These are phyloP conservation scores for Bugulina stolonifera DNA, from an alignment of 2,888 invertebrate species.

Conservation along the genomic window DNA sequence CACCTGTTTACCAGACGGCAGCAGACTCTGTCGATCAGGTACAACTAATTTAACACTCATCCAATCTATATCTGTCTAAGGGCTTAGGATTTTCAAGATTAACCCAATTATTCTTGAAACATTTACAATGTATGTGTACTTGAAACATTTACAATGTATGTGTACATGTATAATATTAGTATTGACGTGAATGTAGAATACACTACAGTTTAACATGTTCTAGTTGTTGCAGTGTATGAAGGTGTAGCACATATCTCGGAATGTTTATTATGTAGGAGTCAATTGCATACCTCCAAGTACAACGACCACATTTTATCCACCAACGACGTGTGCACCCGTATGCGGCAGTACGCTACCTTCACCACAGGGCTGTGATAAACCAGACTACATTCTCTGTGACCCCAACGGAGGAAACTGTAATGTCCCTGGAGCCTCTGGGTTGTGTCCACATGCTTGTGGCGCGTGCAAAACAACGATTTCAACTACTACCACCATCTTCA, in stretches of 20 bases:
- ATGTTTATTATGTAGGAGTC: too few relatives aligned
- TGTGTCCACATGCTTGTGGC: conserved; percentile 21
- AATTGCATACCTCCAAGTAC: background rate
- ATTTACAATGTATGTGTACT: too few relatives aligned
- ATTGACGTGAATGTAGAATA: too few relatives aligned
- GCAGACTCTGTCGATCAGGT: background rate
- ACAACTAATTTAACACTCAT: too few relatives aligned
- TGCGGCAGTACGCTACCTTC: background rate
- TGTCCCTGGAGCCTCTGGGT: background rate
- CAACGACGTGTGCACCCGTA: background rate
- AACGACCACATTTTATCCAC: conserved; percentile 12
- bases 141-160: too few relatives aligned
- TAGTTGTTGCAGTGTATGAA: too few relatives aligned
- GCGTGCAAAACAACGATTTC: background rate
- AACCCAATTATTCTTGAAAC: too few relatives aligned
- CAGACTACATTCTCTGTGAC: conserved; percentile 12
- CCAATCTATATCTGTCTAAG: too few relatives aligned
- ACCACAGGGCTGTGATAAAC: background rate
- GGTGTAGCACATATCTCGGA: too few relatives aligned
- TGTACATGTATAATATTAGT: too few relatives aligned
- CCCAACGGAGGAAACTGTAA: background rate
- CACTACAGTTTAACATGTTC: too few relatives aligned
- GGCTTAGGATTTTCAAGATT: too few relatives aligned
- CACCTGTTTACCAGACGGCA: background rate
- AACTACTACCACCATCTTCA: background rate